phyloP scores from a whole-genome alignment of 2,113 vertebrate species.

The Pseudolaguvia tuberculata region DNA sequence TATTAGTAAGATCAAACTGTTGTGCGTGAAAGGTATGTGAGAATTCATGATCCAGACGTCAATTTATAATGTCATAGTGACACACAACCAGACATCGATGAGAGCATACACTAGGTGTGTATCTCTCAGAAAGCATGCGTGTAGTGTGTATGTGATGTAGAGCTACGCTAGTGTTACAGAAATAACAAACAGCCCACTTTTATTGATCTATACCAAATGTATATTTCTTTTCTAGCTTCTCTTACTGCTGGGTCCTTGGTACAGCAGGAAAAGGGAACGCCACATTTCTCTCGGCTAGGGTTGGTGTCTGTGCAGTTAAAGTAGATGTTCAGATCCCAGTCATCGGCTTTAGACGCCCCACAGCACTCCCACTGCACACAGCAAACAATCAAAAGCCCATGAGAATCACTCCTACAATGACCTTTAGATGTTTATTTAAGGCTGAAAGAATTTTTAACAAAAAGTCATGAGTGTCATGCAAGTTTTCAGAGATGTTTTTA shows the following conservation, averaged over 20 bases:
- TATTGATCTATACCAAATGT: background rate
- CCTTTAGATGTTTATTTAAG: background rate
- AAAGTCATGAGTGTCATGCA: background rate
- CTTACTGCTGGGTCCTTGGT: conserved; percentile 93
- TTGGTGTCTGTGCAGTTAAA: conserved; percentile 96
- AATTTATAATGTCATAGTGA: too few species aligned
- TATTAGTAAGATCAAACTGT: too few species aligned
- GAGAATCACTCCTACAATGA: background rate
- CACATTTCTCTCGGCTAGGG: conserved; percentile 90
- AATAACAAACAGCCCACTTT: background rate
- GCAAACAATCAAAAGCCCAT: background rate
- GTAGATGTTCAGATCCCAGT: conserved; percentile 98
- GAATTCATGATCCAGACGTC: too few species aligned
- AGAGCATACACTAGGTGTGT: background rate
- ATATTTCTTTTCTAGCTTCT: background rate
- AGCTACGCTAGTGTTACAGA: background rate
- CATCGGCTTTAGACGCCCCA: conserved; percentile 89
- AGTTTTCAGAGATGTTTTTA: too few species aligned
- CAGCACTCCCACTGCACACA: conserved; percentile 88
- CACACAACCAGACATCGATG: too few species aligned
- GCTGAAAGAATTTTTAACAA: background rate
- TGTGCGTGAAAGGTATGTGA: too few species aligned
- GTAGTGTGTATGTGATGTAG: too few species aligned
- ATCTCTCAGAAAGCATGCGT: too few species aligned
- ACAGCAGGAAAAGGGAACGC: conserved; percentile 95